Evolutionary conservation across 2,888 invertebrate species (phyloP), one percentile per base, ranked within the genome.

Genomic region (Spodoptera littoralis): DNA sequence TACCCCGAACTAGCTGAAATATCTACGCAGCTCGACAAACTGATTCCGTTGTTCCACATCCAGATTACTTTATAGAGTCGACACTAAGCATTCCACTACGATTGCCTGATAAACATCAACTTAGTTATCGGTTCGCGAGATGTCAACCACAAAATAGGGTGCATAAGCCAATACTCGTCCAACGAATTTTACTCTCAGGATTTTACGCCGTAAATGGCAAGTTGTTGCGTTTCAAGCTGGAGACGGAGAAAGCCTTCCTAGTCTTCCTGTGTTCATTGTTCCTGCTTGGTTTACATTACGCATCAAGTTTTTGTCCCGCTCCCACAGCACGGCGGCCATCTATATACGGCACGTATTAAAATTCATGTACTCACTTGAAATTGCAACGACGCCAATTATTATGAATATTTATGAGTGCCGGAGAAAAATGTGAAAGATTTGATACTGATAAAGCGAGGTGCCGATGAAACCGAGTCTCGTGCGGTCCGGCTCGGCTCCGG

Each of bases 361-460:
- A 91, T 91, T 86, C 89, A 89, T 87, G 81, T 80, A 79, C 71
- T 77, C 84, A 76, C 75, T 81, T 85, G 80, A 83, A 89, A 86
- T 87, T 82, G 83, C 81, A 72, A 70, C 70, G 77, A 74, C 74
- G 82, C 71, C 82, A 81, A 85, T 84, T 81, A 79, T 73, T 83
- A 87, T 90, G 90, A 90, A 91, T 91, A 91, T 91, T 84, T 88
- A 91, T 89, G 81, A 80, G 70, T 66, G 71, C 52, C 65, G 54
- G 62, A 76, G 83, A 84, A 87, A 83, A 84, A 86, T 85, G 82
- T 73, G 71, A 76, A 76, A 86, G 86, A 89, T 90, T 88, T 88
- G 87, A 86, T 87, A 81, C 77, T 72, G 85, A 90, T 88, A 87
- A 78, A 81, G 78, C 46, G 53, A 76, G 61, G 68, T 77, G 81